Evolutionary conservation across 2,888 invertebrate genomes (phyloP).

Genomic region (Phanerotoma sp.): DNA sequence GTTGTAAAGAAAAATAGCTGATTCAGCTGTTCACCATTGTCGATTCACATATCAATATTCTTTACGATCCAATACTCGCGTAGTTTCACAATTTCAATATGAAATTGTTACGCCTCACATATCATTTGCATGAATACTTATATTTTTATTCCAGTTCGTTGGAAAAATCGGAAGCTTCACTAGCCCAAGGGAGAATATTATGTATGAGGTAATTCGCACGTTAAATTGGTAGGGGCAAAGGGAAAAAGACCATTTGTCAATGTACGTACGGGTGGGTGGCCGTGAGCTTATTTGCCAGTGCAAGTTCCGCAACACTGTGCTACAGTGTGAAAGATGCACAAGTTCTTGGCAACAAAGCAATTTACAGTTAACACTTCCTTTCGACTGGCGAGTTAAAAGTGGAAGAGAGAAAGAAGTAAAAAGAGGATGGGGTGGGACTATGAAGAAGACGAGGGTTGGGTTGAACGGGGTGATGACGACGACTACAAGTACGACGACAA

Average conservation of each 20-base stretch:
- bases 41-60: conserved; percentile 26
- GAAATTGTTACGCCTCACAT: conserved; percentile 16
- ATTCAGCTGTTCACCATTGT: conserved; percentile 20
- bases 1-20: conserved; percentile 17
- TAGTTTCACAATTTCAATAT: conserved; percentile 20
- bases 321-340: conserved; percentile 24
- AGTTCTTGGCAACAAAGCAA: conserved; percentile 26
- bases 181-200: neutral
- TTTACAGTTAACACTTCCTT: conserved; percentile 26
- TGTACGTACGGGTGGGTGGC: conserved; percentile 6
- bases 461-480: no score
- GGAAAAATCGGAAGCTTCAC: neutral
- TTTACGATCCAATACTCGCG: conserved; percentile 5
- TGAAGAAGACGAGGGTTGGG: no score
- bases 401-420: no score
- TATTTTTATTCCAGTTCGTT: neutral
- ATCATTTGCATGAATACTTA: conserved; percentile 9
- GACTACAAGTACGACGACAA: no score
- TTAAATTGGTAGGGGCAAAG: neutral
- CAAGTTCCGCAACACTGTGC: conserved; percentile 21
- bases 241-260: conserved; percentile 22
- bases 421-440: no score
- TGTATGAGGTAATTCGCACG: conserved; percentile 2
- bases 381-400: conserved; percentile 10
- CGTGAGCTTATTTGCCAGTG: conserved; percentile 22